These are phyloP conservation scores for Amblyornis subalaris DNA, from an alignment of 2,113 vertebrate species.

Conservation along the genomic window DNA sequence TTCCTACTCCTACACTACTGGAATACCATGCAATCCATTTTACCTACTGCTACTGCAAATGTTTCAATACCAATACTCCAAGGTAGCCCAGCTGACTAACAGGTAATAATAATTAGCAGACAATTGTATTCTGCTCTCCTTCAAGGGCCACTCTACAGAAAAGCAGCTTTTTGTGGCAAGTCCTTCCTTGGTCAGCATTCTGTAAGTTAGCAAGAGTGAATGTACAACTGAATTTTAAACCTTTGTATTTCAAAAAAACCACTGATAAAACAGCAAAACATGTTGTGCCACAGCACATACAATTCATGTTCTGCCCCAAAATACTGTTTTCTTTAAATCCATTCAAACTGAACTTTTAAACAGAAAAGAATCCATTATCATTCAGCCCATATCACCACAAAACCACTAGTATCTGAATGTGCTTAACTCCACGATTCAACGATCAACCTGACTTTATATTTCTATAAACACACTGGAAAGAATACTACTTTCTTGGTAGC, in stretches of 20 bases:
- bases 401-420: background rate
- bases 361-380: background rate
- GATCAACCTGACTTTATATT: background rate
- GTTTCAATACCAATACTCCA: background rate
- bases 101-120: background rate
- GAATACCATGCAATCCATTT: background rate
- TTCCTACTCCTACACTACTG: background rate
- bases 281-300: accelerated
- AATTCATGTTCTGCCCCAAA: background rate
- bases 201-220: background rate
- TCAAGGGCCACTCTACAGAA: background rate
- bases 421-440: background rate
- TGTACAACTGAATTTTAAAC: background rate
- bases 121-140: background rate
- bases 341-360: background rate
- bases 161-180: background rate
- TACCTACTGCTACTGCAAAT: background rate
- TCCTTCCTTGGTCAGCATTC: background rate
- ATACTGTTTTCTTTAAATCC: background rate
- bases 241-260: background rate
- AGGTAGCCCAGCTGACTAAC: background rate
- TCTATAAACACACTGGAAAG: background rate
- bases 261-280: background rate
- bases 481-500: background rate
- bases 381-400: background rate